Percentiles rank a stretch among this genome's conserved stretches.
phyloP scores from a whole-genome alignment of 2,113 vertebrate species.

The Chinchilla lanigera region DNA sequence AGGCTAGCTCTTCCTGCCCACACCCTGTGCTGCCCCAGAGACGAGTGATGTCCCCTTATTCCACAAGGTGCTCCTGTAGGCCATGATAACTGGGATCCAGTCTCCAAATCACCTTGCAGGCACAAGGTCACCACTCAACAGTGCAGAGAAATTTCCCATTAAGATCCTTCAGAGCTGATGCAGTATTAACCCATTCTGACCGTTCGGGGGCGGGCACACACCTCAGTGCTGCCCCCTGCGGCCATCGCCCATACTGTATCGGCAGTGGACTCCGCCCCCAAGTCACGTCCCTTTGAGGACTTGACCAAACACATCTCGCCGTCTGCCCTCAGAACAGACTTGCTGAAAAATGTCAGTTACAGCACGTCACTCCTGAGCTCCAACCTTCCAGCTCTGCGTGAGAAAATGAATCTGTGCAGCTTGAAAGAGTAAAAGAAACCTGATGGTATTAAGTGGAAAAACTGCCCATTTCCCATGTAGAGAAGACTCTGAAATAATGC shows the following conservation, averaged over 20 bases:
- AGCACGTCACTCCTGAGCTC: not conserved
- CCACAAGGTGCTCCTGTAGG: not conserved
- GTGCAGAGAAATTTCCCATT: not conserved
- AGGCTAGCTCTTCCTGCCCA: not conserved
- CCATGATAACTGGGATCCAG: not conserved
- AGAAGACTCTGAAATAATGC: not conserved
- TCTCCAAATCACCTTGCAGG: not conserved
- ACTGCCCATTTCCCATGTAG: not conserved
- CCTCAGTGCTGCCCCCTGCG: not conserved
- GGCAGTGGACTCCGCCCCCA: not conserved
- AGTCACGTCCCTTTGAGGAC: not conserved
- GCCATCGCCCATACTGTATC: fast-evolving
- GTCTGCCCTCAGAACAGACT: not conserved
- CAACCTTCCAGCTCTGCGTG: not conserved
- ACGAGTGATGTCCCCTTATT: not conserved
- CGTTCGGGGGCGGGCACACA: not conserved
- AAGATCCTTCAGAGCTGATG: not conserved
- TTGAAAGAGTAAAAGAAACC: not conserved
- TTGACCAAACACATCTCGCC: not conserved
- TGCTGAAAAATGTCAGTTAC: not conserved
- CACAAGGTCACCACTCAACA: not conserved
- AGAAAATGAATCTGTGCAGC: not conserved
- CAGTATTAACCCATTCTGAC: not conserved
- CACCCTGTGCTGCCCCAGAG: not conserved
- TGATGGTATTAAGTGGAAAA: not conserved